Evolutionary conservation across 2,113 vertebrate species (phyloP), one percentile per base, ranked within the genome.

Genomic region (Caretta caretta): DNA sequence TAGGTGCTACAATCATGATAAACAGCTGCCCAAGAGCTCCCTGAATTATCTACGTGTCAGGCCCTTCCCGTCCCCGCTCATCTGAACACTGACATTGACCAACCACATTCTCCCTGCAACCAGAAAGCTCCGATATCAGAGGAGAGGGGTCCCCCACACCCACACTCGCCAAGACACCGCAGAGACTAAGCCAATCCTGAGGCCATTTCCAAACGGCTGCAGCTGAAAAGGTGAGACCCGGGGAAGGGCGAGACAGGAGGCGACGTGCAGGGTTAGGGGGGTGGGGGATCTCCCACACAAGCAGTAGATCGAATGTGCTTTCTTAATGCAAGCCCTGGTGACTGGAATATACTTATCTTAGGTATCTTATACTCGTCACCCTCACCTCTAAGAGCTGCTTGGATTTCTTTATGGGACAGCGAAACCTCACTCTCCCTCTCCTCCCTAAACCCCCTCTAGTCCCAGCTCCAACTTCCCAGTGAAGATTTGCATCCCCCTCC

Each of bases 1-100:
- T 19, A 4, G 16, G 62, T 35, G 31, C 35, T 35, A 65, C 31
- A 19, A n/a, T 65, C 7, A n/a, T 4, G 31, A 35, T 35, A 8
- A n/a, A 96, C 81, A 88, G 89, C 62, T 91, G 83, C 89, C 76
- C 80, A 86, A 51, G n/a, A 62, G 76, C 76, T 92, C 90, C 86
- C 93, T 94, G 90, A 96, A 97, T 91, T 90, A 96, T 93, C 56
- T 90, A 76, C 48, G 72, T 81, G 95, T 94, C 93, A 95, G 22
- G 50, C 72, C 4, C 76, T 84, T 84, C 90, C 27, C 24, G 25
- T n/a, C 62, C 62, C 25, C 27, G 25, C 56, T 10, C 59, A 31
- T 65, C 29, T 31, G 35, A 69, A 69, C 35, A 69, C 14, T 13
- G 35, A 65, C 27, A 62, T 16, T 14, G 13, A 16, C 14, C 31